phyloP scores from a whole-genome alignment of 2,113 vertebrate species.

The Peucedramus taeniatus region DNA sequence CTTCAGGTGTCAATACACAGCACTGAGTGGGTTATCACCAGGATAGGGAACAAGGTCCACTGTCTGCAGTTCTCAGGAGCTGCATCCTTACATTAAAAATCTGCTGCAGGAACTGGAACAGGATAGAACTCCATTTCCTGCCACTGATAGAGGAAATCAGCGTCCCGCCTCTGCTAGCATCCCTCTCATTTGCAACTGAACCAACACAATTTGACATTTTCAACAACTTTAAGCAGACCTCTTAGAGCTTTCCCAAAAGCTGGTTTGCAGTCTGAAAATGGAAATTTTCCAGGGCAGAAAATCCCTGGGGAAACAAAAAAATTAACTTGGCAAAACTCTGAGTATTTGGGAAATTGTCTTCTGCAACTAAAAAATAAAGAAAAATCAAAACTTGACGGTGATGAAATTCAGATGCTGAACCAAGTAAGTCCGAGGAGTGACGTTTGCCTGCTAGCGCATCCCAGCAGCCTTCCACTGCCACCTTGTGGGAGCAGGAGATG shows the following conservation, averaged over 20 bases:
- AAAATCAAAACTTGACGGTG: neutral
- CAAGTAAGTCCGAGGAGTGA: fast-evolving
- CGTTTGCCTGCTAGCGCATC: fast-evolving
- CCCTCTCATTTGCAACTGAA: neutral
- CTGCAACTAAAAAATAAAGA: neutral
- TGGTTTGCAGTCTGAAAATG: neutral
- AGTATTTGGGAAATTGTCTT: neutral
- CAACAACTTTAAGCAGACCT: neutral
- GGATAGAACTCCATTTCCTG: neutral
- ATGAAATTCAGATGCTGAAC: neutral
- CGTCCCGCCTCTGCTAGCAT: neutral
- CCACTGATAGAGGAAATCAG: fast-evolving
- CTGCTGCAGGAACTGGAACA: neutral
- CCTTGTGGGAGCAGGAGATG: neutral
- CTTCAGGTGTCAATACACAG: neutral
- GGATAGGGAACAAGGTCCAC: fast-evolving
- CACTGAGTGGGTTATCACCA: neutral
- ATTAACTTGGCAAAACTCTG: neutral
- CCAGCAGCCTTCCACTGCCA: conserved; percentile 10
- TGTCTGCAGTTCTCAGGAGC: neutral
- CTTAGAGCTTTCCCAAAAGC: neutral
- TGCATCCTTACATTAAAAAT: neutral
- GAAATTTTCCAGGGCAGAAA: neutral
- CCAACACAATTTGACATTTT: neutral
- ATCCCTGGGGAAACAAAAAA: neutral